A percentile compares a stretch with the other conserved stretches of the same genome.
Evolutionary conservation across 2,888 invertebrate species (phyloP).

Genomic region (Oxytorus armatus): DNA sequence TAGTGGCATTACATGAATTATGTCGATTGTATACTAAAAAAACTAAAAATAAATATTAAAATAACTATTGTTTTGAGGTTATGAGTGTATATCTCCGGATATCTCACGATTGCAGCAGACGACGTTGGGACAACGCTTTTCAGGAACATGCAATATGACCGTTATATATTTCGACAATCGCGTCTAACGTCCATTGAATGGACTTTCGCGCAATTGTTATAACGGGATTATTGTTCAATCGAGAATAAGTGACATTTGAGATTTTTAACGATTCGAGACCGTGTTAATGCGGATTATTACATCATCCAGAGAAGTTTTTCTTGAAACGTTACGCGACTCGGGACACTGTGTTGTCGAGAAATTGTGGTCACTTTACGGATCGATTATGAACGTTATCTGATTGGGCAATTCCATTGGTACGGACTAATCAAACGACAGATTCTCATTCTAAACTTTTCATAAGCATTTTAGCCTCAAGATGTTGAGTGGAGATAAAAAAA

Average conservation of each 20-base stretch:
- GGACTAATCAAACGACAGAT: conserved; percentile 8
- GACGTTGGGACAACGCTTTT: conserved; percentile 20
- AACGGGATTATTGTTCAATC: too few species aligned
- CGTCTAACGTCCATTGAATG: neutral
- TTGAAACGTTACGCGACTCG: too few species aligned
- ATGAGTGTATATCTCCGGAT: too few species aligned
- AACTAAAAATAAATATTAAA: conserved; percentile 39
- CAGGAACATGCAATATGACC: neutral
- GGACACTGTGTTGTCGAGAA: too few species aligned
- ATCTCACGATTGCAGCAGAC: neutral
- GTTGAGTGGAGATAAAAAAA: neutral
- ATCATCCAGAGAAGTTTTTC: too few species aligned
- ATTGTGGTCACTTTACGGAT: neutral
- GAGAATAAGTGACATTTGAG: too few species aligned
- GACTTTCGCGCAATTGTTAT: too few species aligned
- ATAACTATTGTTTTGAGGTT: conserved; percentile 39
- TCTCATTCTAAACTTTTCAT: neutral
- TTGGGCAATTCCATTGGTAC: conserved; percentile 28
- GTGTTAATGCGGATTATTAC: too few species aligned
- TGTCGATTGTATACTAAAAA: conserved; percentile 42
- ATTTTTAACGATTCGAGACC: too few species aligned
- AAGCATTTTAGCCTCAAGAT: neutral
- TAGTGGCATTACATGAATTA: conserved; percentile 50
- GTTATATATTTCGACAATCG: neutral
- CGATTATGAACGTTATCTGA: neutral